phyloP scores from a whole-genome alignment of 2,113 vertebrate species.

The Mormoops blainvillei region DNA sequence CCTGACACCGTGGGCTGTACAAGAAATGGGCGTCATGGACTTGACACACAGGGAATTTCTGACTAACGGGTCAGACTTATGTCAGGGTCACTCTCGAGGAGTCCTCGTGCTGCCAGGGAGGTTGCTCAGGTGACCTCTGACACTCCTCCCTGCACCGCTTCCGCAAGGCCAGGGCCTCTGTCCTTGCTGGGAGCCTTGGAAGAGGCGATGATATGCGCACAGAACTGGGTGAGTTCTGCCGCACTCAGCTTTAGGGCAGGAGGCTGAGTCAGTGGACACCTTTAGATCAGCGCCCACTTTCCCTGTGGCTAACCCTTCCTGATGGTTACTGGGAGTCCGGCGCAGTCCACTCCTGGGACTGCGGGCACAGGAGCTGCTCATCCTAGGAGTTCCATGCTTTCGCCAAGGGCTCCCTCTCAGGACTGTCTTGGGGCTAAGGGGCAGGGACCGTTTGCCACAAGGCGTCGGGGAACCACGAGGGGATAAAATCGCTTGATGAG shows the following conservation, averaged over 20 bases:
- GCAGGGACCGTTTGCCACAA: background rate
- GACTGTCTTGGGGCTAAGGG: background rate
- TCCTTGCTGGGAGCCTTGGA: background rate
- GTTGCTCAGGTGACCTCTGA: background rate
- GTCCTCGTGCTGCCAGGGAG: background rate
- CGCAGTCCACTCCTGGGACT: background rate
- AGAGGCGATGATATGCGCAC: fast-evolving
- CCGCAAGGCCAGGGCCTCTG: background rate
- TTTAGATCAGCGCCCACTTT: background rate
- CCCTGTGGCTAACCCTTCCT: background rate
- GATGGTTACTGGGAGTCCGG: background rate
- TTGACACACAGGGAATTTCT: background rate
- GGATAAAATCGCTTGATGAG: background rate
- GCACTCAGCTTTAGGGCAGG: background rate
- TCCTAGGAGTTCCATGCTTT: background rate
- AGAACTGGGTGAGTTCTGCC: background rate
- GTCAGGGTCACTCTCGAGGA: fast-evolving
- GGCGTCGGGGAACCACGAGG: background rate
- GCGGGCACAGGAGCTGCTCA: background rate
- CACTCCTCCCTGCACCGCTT: fast-evolving
- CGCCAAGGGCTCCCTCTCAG: background rate
- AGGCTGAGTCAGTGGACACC: background rate
- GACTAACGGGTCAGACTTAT: background rate
- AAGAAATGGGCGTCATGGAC: background rate
- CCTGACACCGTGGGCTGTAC: background rate